These are phyloP conservation scores for Danio rerio DNA, from an alignment of 2,113 vertebrate genomes.

Conservation along the genomic window GRCz12tu NC_133187.1:37173501-37174000, in stretches of 20 bases:
- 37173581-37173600: no score
- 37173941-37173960: conserved; percentile 44
- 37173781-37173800: conserved; percentile 15
- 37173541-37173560: no score
- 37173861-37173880: conserved; percentile 47
- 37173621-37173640: background rate
- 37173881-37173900: conserved; percentile 19
- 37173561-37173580: no score
- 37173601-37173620: no score
- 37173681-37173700: background rate
- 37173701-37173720: background rate
- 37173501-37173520: no score
- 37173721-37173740: background rate
- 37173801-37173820: conserved; percentile 14
- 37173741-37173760: background rate
- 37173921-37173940: conserved; percentile 51
- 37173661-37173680: background rate
- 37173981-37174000: conserved; percentile 52
- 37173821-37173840: conserved; percentile 21
- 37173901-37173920: conserved; percentile 55
- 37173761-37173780: background rate
- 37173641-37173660: background rate
- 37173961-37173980: conserved; percentile 48
- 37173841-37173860: conserved; percentile 13
- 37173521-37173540: no score